Conservation (phyloP, 2,888 invertebrate species). For the Mimachlamys varia region DNA sequence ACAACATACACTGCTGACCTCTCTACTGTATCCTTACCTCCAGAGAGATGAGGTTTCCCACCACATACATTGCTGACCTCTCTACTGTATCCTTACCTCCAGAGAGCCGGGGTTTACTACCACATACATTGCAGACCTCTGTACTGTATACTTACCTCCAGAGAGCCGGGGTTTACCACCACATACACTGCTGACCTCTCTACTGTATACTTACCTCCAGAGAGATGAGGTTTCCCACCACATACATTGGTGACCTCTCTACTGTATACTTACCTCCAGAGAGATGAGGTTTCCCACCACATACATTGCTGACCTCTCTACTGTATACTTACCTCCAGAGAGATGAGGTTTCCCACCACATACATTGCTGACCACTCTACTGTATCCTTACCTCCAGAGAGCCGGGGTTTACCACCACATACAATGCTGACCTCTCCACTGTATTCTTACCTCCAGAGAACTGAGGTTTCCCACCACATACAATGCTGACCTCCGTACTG, state of each 20-base stretch:
- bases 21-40: slow-evolving; percentile 58
- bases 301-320: slow-evolving; percentile 85
- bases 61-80: slow-evolving; percentile 85
- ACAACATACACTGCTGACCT: slow-evolving; percentile 85
- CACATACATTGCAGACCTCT: slow-evolving; percentile 85
- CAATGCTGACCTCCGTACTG: slow-evolving; percentile 84
- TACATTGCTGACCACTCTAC: slow-evolving; percentile 84
- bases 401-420: slow-evolving; percentile 73
- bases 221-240: slow-evolving; percentile 74
- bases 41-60: slow-evolving; percentile 73
- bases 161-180: slow-evolving; percentile 72
- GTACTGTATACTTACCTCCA: slow-evolving; percentile 62
- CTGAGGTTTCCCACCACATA: slow-evolving; percentile 75
- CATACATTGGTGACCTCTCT: slow-evolving; percentile 85
- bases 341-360: slow-evolving; percentile 73
- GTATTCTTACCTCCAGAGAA: slow-evolving; percentile 67
- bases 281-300: slow-evolving; percentile 74
- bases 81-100: slow-evolving; percentile 58
- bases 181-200: slow-evolving; percentile 85
- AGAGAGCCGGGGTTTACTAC: slow-evolving; percentile 74
- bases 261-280: slow-evolving; percentile 63
- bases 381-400: slow-evolving; percentile 67
- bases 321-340: slow-evolving; percentile 65
- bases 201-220: slow-evolving; percentile 63
- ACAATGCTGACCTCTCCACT: slow-evolving; percentile 86